Evolutionary conservation across 2,113 vertebrate genomes (phyloP), one percentile per base, ranked within the genome.

Genomic region (Microcebus griseorufus): DNA sequence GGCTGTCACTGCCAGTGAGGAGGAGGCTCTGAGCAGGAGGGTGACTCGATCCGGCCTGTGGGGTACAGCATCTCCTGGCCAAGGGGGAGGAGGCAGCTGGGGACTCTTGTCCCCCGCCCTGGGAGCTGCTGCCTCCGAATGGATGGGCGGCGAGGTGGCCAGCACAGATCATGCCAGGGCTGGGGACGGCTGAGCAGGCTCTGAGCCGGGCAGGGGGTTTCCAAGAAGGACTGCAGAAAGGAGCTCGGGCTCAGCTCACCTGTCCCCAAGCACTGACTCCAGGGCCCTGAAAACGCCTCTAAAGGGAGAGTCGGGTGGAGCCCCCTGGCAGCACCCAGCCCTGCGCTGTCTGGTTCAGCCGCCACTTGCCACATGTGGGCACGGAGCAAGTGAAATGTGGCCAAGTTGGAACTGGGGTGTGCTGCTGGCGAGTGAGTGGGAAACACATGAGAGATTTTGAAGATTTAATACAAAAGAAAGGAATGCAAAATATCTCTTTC

Each of bases 271-370:
- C 75, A 25, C 79, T 11, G 67, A 70, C 13, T 39, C 65, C 0
- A 10, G 67, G 23, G 34, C 32, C 32, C 67, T 1, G 0, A 14
- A n/a, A 67, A 60, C 23, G 18, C 60, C 18, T 60, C 53, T 8
- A 6, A 23, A 27, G 29, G 42, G 32, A 70, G 65, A 55, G 2
- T 1, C 2, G 23, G 8, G 29, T 16, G 58, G 12, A 9, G 16
- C 23, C 69, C 17, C 9, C 9, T 10, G 64, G 55, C 23, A 20
- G 64, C 39, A 13, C 3, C 58, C 70, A 4, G 58, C 70, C 69
- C 69, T 23, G 14, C 4, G 6, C 12, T 7, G 29, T 64, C n/a
- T 60, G 42, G 29, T 32, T 69, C 0, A 7, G 55, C 0, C 0
- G 51, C 78, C 60, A 6, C 42, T 51, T 3, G 39, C 39, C 78